Evolutionary conservation across 2,113 vertebrate species (phyloP).

Genomic region (Megalops atlanticus): DNA sequence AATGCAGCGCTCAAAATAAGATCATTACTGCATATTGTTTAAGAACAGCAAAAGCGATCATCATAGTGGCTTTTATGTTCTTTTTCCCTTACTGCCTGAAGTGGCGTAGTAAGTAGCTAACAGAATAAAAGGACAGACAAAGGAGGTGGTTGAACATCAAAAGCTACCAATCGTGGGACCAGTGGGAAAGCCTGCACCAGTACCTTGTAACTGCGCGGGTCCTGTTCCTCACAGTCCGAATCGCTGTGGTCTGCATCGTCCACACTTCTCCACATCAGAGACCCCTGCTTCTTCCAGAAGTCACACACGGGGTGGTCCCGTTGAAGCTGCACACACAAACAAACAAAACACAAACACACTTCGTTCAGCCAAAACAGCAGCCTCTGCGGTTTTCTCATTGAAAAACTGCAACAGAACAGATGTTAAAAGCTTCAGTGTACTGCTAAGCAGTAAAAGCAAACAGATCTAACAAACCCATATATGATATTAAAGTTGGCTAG

Average conservation of each 20-base stretch:
- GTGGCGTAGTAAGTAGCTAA: not conserved
- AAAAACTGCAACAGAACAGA: too few species aligned
- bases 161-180: not conserved
- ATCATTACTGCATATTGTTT: not conserved
- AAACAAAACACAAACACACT: conserved; percentile 7
- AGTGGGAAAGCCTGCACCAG: not conserved
- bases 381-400: not conserved
- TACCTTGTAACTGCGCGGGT: conserved; percentile 80
- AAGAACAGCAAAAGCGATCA: not conserved
- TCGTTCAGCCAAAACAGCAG: not conserved
- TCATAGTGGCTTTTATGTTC: not conserved
- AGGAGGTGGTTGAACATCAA: not conserved
- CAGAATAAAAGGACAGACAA: not conserved
- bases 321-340: conserved; percentile 45
- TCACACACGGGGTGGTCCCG: conserved; percentile 68
- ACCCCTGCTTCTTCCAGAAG: conserved; percentile 52
- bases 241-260: conserved; percentile 77
- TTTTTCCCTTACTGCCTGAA: not conserved
- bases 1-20: not conserved
- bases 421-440: too few species aligned
- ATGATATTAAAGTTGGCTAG: too few species aligned
- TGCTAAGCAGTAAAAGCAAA: too few species aligned
- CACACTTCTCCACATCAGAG: conserved; percentile 59
- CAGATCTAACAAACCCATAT: too few species aligned
- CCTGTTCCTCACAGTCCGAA: conserved; percentile 71